A percentile compares a stretch with the other conserved stretches of the same genome.
These are phyloP conservation scores for Apteryx owenii DNA, from an alignment of 2,113 vertebrate species.

Conservation along the genomic window DNA sequence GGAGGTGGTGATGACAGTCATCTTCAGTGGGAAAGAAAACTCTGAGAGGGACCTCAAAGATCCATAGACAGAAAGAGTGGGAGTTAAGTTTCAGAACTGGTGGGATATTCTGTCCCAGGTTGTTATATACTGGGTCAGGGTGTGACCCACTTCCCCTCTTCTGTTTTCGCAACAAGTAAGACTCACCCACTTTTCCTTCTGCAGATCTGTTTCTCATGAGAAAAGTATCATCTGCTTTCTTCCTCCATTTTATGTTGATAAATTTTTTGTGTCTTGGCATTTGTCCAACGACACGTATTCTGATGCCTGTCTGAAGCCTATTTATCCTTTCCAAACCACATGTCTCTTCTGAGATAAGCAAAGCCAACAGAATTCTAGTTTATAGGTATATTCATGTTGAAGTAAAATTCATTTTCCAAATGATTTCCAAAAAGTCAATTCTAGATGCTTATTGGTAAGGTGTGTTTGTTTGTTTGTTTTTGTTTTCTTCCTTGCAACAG, in stretches of 20 bases:
- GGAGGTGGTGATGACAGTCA: not conserved
- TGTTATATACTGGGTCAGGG: not conserved
- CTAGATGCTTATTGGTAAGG: not conserved
- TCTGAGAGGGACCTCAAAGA: not conserved
- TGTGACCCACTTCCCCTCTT: not conserved
- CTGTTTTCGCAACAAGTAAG: not conserved
- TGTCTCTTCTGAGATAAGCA: not conserved
- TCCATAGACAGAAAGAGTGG: not conserved
- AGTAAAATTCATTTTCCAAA: not conserved
- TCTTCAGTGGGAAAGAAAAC: not conserved
- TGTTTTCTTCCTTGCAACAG: slow-evolving; percentile 1
- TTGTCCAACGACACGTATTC: not conserved
- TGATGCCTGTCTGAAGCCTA: not conserved
- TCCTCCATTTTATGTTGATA: not conserved
- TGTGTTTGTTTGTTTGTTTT: not conserved
- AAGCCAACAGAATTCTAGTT: not conserved
- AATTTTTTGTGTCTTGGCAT: not conserved
- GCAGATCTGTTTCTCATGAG: not conserved
- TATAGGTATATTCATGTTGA: not conserved
- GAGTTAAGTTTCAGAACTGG: not conserved
- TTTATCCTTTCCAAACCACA: not conserved
- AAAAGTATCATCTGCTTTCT: not conserved
- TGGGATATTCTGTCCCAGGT: not conserved
- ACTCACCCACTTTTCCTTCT: not conserved
- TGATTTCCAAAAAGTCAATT: not conserved